phyloP scores from a whole-genome alignment of 2,113 vertebrate species.

The Lophius piscatorius region DNA sequence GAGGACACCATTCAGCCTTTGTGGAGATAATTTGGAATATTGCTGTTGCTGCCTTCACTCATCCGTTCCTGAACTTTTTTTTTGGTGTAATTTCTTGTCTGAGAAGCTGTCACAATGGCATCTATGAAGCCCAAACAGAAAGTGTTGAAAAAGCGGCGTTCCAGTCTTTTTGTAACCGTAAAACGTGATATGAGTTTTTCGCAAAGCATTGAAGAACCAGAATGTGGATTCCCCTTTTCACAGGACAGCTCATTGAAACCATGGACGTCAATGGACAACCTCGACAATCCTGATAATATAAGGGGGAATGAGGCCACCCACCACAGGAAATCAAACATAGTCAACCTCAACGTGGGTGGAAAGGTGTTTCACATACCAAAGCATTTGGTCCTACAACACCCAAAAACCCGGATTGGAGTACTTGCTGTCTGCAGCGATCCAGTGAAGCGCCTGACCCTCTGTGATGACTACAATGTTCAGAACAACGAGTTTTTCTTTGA shows the following conservation, averaged over 20 bases:
- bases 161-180: slow-evolving; percentile 82
- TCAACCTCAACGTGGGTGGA: slow-evolving; percentile 88
- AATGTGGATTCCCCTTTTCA: slow-evolving; percentile 79
- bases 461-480: slow-evolving; percentile 88
- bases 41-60: background rate
- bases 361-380: slow-evolving; percentile 83
- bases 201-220: slow-evolving; percentile 67
- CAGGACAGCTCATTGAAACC: slow-evolving; percentile 84
- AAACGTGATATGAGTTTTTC: slow-evolving; percentile 77
- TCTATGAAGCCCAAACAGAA: slow-evolving; percentile 56
- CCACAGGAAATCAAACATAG: slow-evolving; percentile 68
- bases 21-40: slow-evolving; percentile 38
- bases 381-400: slow-evolving; percentile 77
- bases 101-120: slow-evolving; percentile 59
- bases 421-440: slow-evolving; percentile 83
- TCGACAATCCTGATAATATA: slow-evolving; percentile 42
- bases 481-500: slow-evolving; percentile 91
- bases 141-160: slow-evolving; percentile 70
- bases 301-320: background rate
- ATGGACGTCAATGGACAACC: slow-evolving; percentile 87
- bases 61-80: background rate
- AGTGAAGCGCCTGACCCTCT: slow-evolving; percentile 82
- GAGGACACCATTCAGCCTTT: background rate
- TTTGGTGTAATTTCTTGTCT: background rate
- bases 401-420: slow-evolving; percentile 84